Evolutionary conservation across 92 coral and sea anemone genomes (phyloP).

Genomic region (Plumapathes pennacea): DNA sequence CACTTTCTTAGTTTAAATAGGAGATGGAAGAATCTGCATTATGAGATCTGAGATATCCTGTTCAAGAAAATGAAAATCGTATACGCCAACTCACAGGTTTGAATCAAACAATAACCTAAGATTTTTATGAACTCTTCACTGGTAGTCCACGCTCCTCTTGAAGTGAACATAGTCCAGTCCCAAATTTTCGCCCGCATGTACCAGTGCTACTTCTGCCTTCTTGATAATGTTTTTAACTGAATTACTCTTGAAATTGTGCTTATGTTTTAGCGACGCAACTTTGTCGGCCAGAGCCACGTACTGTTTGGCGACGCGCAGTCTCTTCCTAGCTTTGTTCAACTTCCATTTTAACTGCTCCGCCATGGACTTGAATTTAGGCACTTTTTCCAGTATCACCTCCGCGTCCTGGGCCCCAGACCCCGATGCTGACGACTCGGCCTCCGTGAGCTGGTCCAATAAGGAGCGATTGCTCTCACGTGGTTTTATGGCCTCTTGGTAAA

Average conservation of each 20-base stretch:
- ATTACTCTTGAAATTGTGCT: constrained; percentile 25
- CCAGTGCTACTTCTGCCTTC: constrained; percentile 73
- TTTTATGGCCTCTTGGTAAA: neutral
- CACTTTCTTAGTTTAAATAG: too few species aligned
- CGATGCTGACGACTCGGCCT: constrained; percentile 45
- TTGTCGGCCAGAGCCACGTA: constrained; percentile 74
- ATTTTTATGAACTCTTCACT: too few species aligned
- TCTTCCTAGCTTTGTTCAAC: constrained; percentile 78
- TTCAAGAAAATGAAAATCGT: too few species aligned
- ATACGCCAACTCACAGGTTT: too few species aligned
- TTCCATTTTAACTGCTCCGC: constrained; percentile 85
- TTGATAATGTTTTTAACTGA: constrained; percentile 71
- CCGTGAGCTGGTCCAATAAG: constrained; percentile 26
- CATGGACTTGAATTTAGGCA: constrained; percentile 56
- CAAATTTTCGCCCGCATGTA: constrained; percentile 89
- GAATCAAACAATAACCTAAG: too few species aligned
- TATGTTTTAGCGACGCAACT: constrained; percentile 35
- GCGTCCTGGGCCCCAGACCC: constrained; percentile 19
- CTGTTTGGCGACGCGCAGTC: constrained; percentile 76
- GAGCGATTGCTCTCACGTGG: constrained; percentile 49
- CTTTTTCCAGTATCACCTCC: constrained; percentile 25
- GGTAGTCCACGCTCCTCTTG: too few species aligned
- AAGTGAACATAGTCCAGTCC: constrained; percentile 93
- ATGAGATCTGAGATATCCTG: too few species aligned
- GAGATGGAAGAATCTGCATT: too few species aligned